Evolutionary conservation across 2,113 vertebrate genomes (phyloP), one percentile per base, ranked within the genome.

Genomic region (Silurus meridionalis): DNA sequence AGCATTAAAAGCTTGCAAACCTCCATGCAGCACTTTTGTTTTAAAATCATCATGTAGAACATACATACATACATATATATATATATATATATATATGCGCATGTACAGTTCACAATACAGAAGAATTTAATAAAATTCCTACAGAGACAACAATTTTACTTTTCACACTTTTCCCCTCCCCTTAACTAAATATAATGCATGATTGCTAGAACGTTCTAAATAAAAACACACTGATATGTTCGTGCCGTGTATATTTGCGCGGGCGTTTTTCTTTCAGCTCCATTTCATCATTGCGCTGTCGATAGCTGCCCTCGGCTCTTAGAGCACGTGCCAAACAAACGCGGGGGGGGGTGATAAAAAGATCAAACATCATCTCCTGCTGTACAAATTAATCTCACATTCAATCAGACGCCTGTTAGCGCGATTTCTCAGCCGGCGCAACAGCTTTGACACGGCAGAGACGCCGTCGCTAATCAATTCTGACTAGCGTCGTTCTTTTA

Each of bases 331-430:
- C 67, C 84, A 75, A 83, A 81, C 25, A 75, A 8, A n/a, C 78
- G 66, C 58, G 81, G 50, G 25, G 72, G 60, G 53, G 61, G 8
- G 23, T 21, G 50, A 21, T 25, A 46, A 28, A 75, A 66, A 83
- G 67, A 84, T 87, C 79, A 89, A 89, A 87, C 80, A 83, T 83
- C 74, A 67, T 85, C 83, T 63, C 67, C 87, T 86, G 83, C 84
- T 85, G 82, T 80, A 86, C 81, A 86, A 88, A 88, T 85, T 79
- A 88, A 90, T 89, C 83, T 90, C 85, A 71, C 77, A 84, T 89
- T 89, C 91, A 90, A 91, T 91, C 91, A 88, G 87, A 85, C 37
- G 83, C 83, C 83, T 60, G 86, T 91, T 88, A 85, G 83, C 1
- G 64, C 69, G 60, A 79, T 60, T 57, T 63, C 64, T 52, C 72